Evolutionary conservation across 2,113 vertebrate genomes (phyloP), one percentile per base, ranked within the genome.

Genomic region (Syngnathus typhle): DNA sequence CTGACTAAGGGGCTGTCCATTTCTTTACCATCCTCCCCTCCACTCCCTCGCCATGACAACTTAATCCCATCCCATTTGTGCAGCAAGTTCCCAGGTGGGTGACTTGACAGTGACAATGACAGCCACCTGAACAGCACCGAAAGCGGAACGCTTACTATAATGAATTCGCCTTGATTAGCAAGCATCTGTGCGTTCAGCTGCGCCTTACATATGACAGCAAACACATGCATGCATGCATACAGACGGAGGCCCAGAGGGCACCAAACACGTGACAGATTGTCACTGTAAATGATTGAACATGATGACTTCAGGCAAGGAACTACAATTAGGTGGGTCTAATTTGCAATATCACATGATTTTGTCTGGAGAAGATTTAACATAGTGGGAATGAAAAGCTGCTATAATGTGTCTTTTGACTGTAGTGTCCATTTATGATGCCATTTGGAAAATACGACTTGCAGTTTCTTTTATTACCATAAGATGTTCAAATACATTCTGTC

Each of bases 21-120:
- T 85, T 99, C 96, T 0, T 79, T 99, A 66, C 96, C 96, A 0
- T 95, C 96, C 15, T 99, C 96, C 0, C 96, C 96, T 11, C 87
- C 98, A 69, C 91, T 98, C 67, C 95, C 95, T 37, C 93, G 93
- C 47, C 94, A 95, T 84, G 85, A 93, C 52, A 90, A 91, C 76
- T 69, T 93, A 12, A 75, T 88, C 65, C 93, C 92, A 46, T 90
- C 94, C 18, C 93, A 92, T 56, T 81, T 91, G 12, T 93, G 78
- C 87, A 91, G 92, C 81, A 94, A 90, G 75, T 96, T 95, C 51
- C 91, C 94, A 95, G 95, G 95, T 98, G 91, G 69, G 86, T 82
- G 61, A 56, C 7, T 41, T 41, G 74, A 71, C 18, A 7, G 51
- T 27, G 27, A 65, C 41, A 67, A 23, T 71, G 73, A 73, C 6